These are phyloP conservation scores for Acronicta alni DNA, from an alignment of 2,888 invertebrate species.

Conservation along the genomic window DNA sequence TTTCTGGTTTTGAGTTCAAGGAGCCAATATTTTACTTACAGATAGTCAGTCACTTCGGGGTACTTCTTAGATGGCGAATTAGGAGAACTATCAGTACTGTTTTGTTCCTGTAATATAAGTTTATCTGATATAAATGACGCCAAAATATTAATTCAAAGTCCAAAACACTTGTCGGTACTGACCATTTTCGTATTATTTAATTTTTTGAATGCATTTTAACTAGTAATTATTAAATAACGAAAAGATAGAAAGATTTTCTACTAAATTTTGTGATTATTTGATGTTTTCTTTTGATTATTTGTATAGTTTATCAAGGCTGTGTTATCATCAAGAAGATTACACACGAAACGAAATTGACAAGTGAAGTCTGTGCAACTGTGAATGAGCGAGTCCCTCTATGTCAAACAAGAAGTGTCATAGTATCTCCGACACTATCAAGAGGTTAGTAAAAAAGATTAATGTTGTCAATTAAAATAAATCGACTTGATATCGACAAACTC, in stretches of 20 bases:
- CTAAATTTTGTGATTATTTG: neutral
- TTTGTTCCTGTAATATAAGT: constrained; percentile 62
- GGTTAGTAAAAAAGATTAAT: no score
- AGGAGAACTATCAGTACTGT: constrained; percentile 65
- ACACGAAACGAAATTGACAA: constrained; percentile 1
- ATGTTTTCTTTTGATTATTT: constrained; percentile 9
- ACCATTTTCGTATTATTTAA: constrained; percentile 45
- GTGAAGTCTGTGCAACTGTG: no score
- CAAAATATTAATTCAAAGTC: constrained; percentile 4
- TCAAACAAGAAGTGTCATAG: no score
- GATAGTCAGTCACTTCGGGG: constrained; percentile 73
- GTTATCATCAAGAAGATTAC: neutral
- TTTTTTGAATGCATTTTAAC: constrained; percentile 24
- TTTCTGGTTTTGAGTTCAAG: constrained; percentile 25
- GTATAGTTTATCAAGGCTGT: constrained; percentile 18
- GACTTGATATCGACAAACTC: no score
- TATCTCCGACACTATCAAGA: no score
- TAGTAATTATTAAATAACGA: constrained; percentile 1
- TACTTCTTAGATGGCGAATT: constrained; percentile 68
- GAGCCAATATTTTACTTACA: constrained; percentile 67
- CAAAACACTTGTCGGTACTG: constrained; percentile 23
- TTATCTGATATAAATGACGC: constrained; percentile 1
- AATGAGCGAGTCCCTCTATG: no score
- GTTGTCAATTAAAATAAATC: no score
- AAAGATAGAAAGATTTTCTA: neutral